Base-by-base conservation (phyloP, 2,888 invertebrate genomes). In the Diadegma fenestrale region DNA sequence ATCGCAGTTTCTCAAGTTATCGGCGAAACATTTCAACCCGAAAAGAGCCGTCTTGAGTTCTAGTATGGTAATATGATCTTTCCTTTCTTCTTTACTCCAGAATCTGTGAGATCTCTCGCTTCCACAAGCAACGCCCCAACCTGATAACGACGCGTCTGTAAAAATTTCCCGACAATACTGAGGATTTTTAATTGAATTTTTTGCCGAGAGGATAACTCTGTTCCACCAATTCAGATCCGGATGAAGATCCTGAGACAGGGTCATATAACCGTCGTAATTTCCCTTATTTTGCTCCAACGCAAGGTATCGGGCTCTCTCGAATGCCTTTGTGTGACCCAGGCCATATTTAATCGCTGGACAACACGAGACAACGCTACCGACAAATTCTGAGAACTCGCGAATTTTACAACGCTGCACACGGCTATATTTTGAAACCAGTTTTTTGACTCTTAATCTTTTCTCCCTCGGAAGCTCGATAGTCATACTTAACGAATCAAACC, bases 21-120 rank as follows among this genome's bases (percentile, higher is more conserved):
- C 48, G 0, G 82, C 85, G 17, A 89, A 88, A 71, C 85, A 87
- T 80, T 82, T 84, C 1, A 88, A 58, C 0, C 80, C 87, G 30
- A 85, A 87, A 68, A 86, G 86, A 0, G 88, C 84, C 7, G 87
- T 84, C 43, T 45, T 22, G 17, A 84, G 69, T 78, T 80, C 85
- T 10, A 78, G 33, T 58, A 79, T 33, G 75, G 82, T 84, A 10
- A 86, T 86, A 51, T 85, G 83, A 12, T 26, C 69, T 0, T n/a
- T 26, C 4, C 41, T 54, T 30, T 86, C 83, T 12, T 75, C 33
- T 10, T 22, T 7, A 43, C 54, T 83, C 80, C 87, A 86, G 63
- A 69, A 71, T 12, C 85, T 85, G 37, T 84, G 30, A 37, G 80
- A 41, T 71, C 19, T 17, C 26, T 71, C 12, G 6, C 26, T 19